These are phyloP conservation scores for Orchesella flavescens DNA, from an alignment of 2,888 invertebrate species.

Conservation along the genomic window DNA sequence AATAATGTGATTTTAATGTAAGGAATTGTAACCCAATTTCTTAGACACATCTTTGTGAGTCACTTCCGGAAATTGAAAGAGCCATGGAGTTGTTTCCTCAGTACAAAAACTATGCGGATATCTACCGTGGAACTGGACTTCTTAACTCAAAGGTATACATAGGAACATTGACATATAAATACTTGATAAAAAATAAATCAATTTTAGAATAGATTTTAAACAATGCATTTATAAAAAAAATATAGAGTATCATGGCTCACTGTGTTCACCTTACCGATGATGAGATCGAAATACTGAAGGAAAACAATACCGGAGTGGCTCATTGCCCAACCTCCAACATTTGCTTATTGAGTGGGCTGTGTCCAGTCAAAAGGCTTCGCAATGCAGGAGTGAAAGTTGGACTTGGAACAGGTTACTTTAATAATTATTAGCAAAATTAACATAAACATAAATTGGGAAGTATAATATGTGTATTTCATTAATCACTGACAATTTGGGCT, in stretches of 20 bases:
- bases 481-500: not conserved
- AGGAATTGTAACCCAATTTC: not conserved
- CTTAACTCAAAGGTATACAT: constrained; percentile 82
- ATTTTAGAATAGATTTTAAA: not conserved
- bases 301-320: constrained; percentile 81
- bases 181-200: not conserved
- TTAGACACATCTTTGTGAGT: constrained; percentile 91
- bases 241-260: constrained; percentile 87
- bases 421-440: not conserved
- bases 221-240: constrained; percentile 19
- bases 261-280: constrained; percentile 83
- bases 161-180: not conserved
- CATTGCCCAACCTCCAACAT: constrained; percentile 93
- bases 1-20: constrained; percentile 2
- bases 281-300: constrained; percentile 80
- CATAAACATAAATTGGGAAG: not conserved
- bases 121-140: constrained; percentile 84
- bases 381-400: constrained; percentile 83
- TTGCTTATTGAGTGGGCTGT: constrained; percentile 85
- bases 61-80: constrained; percentile 81
- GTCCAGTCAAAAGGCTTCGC: constrained; percentile 82
- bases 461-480: too few relatives aligned
- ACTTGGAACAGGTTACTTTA: constrained; percentile 84
- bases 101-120: constrained; percentile 81
- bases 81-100: constrained; percentile 79